Percentiles rank a stretch among this genome's conserved stretches.
phyloP scores from a whole-genome alignment of 2,113 vertebrate genomes.

The Naja naja region DNA sequence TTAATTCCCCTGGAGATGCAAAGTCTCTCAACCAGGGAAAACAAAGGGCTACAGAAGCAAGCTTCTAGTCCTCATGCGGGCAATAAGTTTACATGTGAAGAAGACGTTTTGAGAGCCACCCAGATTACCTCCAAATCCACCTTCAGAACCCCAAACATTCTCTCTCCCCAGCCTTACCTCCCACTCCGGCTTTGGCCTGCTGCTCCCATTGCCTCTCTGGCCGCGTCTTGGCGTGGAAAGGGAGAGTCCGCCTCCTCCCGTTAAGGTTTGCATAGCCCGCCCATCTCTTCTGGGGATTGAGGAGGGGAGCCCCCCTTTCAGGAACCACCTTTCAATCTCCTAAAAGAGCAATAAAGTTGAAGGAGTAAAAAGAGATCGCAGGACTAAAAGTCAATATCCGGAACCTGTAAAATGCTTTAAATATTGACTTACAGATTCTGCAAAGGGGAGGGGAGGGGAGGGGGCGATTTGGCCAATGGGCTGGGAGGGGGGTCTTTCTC shows the following conservation, averaged over 20 bases:
- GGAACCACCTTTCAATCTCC: not conserved
- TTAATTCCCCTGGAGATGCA: not conserved
- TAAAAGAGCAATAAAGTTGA: not conserved
- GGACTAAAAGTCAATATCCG: not conserved
- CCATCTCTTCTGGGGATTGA: not conserved
- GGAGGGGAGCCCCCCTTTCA: not conserved
- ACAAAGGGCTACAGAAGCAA: not conserved
- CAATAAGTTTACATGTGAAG: not conserved
- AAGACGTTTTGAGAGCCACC: not conserved
- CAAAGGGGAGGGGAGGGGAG: not conserved
- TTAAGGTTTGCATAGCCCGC: not conserved
- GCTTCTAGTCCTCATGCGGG: not conserved
- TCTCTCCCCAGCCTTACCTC: not conserved
- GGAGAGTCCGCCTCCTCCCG: accelerated
- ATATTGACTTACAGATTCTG: not conserved
- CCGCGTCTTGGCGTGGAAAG: not conserved
- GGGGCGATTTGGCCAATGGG: not conserved
- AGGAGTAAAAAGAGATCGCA: not conserved
- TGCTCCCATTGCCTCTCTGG: not conserved
- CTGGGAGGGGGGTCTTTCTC: not conserved
- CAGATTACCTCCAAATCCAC: not conserved
- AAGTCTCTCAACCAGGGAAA: not conserved
- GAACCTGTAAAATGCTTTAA: not conserved
- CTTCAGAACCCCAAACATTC: not conserved
- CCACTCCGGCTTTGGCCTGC: not conserved